These are phyloP conservation scores for Alethe diademata DNA, from an alignment of 2,113 vertebrate species.

Conservation along the genomic window DNA sequence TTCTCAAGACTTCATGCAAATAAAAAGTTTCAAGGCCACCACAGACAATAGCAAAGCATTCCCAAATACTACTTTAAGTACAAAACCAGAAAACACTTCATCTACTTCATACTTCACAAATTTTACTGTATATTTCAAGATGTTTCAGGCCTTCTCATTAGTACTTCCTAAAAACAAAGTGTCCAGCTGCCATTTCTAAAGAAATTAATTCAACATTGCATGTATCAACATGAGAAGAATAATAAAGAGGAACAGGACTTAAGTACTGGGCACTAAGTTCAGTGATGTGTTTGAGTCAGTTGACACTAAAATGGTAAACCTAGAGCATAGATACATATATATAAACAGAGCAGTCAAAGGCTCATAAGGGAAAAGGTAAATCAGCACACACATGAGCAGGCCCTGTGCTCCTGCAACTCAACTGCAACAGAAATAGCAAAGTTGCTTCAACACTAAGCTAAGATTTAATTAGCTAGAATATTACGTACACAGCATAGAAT, in stretches of 20 bases:
- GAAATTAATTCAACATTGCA: background rate
- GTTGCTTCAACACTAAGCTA: background rate
- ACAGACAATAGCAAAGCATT: background rate
- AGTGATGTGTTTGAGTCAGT: background rate
- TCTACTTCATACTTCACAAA: background rate
- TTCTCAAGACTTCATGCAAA: background rate
- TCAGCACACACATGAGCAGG: background rate
- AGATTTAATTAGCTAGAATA: background rate
- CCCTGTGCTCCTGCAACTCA: background rate
- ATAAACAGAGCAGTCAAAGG: background rate
- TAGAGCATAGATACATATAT: background rate
- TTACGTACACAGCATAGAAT: background rate
- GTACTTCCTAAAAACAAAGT: background rate
- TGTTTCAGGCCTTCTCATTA: background rate
- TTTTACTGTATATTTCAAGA: background rate
- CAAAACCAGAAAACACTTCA: background rate
- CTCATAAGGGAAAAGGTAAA: background rate
- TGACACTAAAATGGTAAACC: background rate
- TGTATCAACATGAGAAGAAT: background rate
- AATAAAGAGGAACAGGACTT: background rate
- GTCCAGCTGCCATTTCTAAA: background rate
- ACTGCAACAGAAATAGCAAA: background rate
- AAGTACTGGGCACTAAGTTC: background rate
- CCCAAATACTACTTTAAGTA: background rate
- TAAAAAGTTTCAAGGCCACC: background rate